Conservation (phyloP, 1,140 invertebrate genomes). For the Spodoptera frugiperda region DNA sequence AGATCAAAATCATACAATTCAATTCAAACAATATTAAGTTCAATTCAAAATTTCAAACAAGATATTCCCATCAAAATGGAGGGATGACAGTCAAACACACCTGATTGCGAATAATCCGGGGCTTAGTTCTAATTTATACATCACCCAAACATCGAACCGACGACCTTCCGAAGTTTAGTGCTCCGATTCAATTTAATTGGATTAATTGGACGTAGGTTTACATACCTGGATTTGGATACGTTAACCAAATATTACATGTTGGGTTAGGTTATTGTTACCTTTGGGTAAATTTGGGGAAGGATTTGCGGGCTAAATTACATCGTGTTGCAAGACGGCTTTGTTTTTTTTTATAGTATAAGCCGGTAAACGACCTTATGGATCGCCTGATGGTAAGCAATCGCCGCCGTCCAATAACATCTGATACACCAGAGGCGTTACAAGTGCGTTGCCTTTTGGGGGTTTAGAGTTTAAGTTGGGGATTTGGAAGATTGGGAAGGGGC, state of each 20-base stretch:
- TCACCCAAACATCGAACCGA: constrained; percentile 27
- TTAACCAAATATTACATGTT: neutral
- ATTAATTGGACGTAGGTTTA: constrained; percentile 17
- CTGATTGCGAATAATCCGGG: constrained; percentile 26
- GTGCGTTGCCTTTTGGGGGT: no score
- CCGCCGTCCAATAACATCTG: no score
- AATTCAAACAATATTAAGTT: neutral
- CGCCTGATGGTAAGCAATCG: no score
- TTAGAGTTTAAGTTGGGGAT: no score
- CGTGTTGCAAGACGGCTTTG: neutral
- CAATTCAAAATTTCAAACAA: neutral
- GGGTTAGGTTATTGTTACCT: neutral
- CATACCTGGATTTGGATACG: constrained; percentile 17
- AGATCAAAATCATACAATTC: no score
- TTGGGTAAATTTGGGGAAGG: neutral
- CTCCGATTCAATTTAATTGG: constrained; percentile 30
- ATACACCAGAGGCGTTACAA: no score
- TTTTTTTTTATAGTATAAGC: no score
- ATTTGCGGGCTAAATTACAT: no score
- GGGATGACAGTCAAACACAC: constrained; percentile 10
- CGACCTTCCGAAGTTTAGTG: constrained; percentile 8
- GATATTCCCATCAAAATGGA: constrained; percentile 8
- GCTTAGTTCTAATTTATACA: constrained; percentile 31
- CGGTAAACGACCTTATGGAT: no score
- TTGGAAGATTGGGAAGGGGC: no score